These are phyloP conservation scores for Onychomys torridus DNA, from an alignment of 2,797 vertebrate species.

Conservation along the genomic window DNA sequence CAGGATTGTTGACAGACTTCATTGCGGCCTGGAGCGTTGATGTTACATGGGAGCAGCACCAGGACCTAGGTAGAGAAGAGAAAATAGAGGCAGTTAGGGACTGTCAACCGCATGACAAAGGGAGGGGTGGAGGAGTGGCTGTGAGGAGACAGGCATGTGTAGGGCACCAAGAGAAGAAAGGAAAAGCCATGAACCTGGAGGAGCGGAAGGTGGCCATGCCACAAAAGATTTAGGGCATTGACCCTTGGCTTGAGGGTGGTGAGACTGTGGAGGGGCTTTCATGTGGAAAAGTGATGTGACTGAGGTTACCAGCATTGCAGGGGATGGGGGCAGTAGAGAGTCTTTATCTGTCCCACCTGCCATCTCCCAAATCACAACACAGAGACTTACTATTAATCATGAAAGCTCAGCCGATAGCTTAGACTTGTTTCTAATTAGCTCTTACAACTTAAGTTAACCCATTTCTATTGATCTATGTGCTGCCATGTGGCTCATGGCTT, in stretches of 20 bases:
- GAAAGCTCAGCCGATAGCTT: too few relatives aligned
- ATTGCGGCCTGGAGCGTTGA: not conserved
- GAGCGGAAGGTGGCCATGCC: not conserved
- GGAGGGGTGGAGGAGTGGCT: not conserved
- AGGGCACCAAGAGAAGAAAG: not conserved
- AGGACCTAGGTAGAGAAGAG: not conserved
- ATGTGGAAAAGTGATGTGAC: not conserved
- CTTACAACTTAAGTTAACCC: too few relatives aligned
- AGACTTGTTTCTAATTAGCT: too few relatives aligned
- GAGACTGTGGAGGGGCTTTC: not conserved
- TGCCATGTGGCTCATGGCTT: too few relatives aligned
- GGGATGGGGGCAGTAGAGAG: not conserved
- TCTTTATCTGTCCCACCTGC: too few relatives aligned
- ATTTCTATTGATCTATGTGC: too few relatives aligned
- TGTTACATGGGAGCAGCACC: not conserved
- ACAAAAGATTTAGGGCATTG: too few relatives aligned
- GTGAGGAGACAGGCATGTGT: not conserved
- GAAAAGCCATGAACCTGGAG: not conserved
- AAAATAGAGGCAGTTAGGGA: not conserved
- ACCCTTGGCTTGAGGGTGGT: not conserved
- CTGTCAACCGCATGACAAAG: rapidly evolving
- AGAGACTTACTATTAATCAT: too few relatives aligned
- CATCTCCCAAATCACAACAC: too few relatives aligned
- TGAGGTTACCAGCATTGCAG: not conserved
- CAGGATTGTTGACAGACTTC: not conserved